Percentiles rank a stretch among this genome's conserved stretches.
phyloP scores from a whole-genome alignment of 2,113 vertebrate species.

The Apteryx mantelli region DNA sequence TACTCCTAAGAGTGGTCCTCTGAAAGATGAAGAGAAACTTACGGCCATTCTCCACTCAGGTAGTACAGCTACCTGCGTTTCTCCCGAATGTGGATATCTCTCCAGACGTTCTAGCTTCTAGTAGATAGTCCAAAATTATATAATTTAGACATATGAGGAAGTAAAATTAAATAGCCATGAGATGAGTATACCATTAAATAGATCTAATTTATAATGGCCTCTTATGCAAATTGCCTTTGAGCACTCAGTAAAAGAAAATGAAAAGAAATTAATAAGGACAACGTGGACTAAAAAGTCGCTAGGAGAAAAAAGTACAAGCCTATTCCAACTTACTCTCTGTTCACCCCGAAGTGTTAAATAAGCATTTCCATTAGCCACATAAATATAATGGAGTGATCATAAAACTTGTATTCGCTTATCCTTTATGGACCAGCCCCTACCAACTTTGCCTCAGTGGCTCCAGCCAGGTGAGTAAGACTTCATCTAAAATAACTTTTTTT shows the following conservation, averaged over 20 bases:
- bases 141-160: slow-evolving; percentile 43
- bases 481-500: not conserved
- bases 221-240: slow-evolving; percentile 70
- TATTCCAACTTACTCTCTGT: not conserved
- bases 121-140: slow-evolving; percentile 24
- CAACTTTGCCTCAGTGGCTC: not conserved
- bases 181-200: slow-evolving; percentile 53
- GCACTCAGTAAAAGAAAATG: slow-evolving; percentile 57
- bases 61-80: not conserved
- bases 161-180: slow-evolving; percentile 66
- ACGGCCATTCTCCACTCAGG: not conserved
- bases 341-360: slow-evolving; percentile 15
- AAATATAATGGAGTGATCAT: not conserved
- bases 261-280: slow-evolving; percentile 62
- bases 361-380: not conserved
- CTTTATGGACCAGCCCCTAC: not conserved
- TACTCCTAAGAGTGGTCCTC: not conserved
- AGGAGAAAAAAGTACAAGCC: not conserved
- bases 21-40: not conserved
- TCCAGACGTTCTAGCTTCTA: slow-evolving; percentile 17
- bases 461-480: not conserved
- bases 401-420: not conserved
- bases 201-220: slow-evolving; percentile 59
- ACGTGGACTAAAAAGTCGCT: not conserved
- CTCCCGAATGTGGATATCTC: not conserved